These are phyloP conservation scores for Vicugna pacos DNA, from an alignment of 2,113 vertebrate species.

Conservation along the genomic window DNA sequence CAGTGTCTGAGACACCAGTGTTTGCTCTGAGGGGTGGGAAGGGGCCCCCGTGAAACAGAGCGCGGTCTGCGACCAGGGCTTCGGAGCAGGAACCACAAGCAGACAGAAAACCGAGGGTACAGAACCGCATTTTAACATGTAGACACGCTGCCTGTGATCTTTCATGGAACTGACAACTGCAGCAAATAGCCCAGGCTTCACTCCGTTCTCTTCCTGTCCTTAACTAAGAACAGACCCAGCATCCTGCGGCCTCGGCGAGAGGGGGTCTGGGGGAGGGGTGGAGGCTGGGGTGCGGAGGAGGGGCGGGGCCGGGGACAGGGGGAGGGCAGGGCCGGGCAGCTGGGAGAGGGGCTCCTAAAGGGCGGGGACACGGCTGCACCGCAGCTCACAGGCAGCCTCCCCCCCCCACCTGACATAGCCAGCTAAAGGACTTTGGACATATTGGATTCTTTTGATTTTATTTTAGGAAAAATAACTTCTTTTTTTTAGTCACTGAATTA, in stretches of 20 bases:
- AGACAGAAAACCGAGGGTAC: slow-evolving; percentile 87
- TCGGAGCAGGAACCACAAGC: slow-evolving; percentile 88
- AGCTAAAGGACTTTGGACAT: background rate
- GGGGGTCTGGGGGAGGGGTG: slow-evolving; percentile 51
- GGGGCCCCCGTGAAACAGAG: slow-evolving; percentile 87
- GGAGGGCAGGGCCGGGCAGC: background rate
- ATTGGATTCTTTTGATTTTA: background rate
- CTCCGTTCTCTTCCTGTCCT: slow-evolving; percentile 87
- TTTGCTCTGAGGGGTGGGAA: slow-evolving; percentile 74
- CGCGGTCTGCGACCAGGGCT: slow-evolving; percentile 83
- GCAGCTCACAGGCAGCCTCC: slow-evolving; percentile 54
- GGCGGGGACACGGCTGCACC: slow-evolving; percentile 29
- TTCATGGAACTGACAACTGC: slow-evolving; percentile 85
- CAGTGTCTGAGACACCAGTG: slow-evolving; percentile 69
- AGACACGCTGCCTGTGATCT: slow-evolving; percentile 86
- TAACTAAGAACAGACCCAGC: slow-evolving; percentile 86
- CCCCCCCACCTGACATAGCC: slow-evolving; percentile 77
- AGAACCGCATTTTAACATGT: slow-evolving; percentile 82
- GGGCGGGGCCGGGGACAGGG: background rate
- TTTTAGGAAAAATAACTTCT: background rate
- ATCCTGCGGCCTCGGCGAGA: slow-evolving; percentile 62
- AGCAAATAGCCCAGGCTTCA: slow-evolving; percentile 83
- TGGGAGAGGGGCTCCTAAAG: slow-evolving; percentile 56
- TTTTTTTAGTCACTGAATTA: background rate
- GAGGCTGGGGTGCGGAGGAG: background rate